Base-by-base conservation (phyloP, 2,888 invertebrate species). In the Volucella zonaria region DNA sequence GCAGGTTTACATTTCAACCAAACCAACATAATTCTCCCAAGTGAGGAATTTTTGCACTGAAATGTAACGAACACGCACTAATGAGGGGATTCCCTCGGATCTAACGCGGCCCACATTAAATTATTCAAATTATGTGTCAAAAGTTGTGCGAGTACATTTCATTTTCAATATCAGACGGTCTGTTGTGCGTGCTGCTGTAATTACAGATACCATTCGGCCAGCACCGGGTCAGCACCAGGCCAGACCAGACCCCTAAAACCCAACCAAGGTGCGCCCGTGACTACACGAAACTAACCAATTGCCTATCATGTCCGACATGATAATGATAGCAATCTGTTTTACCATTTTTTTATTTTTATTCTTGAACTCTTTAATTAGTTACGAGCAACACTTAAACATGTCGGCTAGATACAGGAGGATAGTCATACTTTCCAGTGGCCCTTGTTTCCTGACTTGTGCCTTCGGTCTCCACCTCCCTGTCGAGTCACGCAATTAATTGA, bases 121-220 rank as follows among this genome's bases (percentile, higher is more conserved):
- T 85, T 80, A 85, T 85, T 85, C 71, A 85, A 85, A 81, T 85
- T 81, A 81, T 85, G 85, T 81, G 85, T 81, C 85, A 85, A 64
- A 81, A 81, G 81, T 85, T 81, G 73, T 31, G 6, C 4, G 31
- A 31, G 31, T 81, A 77, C 73, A 77, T 81, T 85, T 81, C 85
- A 85, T 80, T 73, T 85, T 77, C 80, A 73, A 77, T 76, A 81
- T 61, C 38, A 62, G 58, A 54, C 49, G 40, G 6, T 6, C 56
- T 56, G 45, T 78, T 62, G 67, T 80, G 75, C 83, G 83, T 83
- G 83, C 75, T 43, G 8, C 43, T 58, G 66, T 83, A 83, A 83
- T 83, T 83, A 83, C 62, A 51, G 64, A 38, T 45, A 38, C 40
- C 31, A 43, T 42, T 31, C 54, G 8, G 62, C 62, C 12, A 51